Percentiles rank a stretch among this genome's conserved stretches.
Evolutionary conservation across 1,140 invertebrate species (phyloP).

Genomic region (Nomia melanderi): DNA sequence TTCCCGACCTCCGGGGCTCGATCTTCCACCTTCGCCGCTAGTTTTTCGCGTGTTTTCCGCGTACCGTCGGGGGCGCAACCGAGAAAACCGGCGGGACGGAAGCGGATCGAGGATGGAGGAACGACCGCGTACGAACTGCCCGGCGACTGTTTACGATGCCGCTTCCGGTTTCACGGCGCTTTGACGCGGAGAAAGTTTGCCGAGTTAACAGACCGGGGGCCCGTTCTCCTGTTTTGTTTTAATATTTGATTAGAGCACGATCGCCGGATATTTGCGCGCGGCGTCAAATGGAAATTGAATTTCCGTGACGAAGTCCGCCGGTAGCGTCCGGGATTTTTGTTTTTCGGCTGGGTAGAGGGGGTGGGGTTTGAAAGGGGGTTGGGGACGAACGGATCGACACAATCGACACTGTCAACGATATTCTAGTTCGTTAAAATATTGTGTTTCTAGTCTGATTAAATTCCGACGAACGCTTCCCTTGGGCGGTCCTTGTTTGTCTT

Average conservation of each 20-base stretch:
- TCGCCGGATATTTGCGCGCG: conserved; percentile 13
- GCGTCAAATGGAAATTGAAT: conserved; percentile 13
- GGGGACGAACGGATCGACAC: background rate
- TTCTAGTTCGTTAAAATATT: background rate
- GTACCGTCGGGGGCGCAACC: no score
- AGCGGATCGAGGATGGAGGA: conserved; percentile 5
- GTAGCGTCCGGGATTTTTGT: background rate
- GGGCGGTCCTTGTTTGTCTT: no score
- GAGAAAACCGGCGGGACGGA: no score
- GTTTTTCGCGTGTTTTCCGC: no score
- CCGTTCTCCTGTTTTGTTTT: conserved; percentile 29
- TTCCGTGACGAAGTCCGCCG: background rate
- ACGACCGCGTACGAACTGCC: background rate
- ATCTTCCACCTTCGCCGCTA: background rate
- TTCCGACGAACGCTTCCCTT: no score
- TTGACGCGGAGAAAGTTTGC: conserved; percentile 35
- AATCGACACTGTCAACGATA: background rate
- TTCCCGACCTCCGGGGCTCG: background rate
- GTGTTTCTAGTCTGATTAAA: background rate
- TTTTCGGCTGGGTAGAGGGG: background rate
- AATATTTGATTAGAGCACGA: conserved; percentile 43
- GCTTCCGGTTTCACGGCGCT: conserved; percentile 19
- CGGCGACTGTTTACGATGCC: conserved; percentile 24
- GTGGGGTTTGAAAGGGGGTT: no score
- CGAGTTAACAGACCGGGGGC: conserved; percentile 24